phyloP scores from a whole-genome alignment of 1,140 invertebrate genomes.

The Limonius californicus region DNA sequence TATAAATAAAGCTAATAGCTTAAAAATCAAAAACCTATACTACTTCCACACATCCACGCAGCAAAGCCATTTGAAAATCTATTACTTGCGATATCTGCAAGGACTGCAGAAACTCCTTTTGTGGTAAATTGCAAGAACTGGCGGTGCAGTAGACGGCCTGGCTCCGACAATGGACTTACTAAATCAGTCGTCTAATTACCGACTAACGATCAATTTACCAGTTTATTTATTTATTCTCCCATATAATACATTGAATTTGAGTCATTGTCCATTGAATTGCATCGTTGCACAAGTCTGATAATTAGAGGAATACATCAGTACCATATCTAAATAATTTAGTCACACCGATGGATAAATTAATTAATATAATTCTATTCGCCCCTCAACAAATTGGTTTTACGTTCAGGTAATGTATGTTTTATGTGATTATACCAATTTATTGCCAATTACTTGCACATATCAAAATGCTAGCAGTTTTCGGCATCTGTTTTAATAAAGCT shows the following conservation, averaged over 20 bases:
- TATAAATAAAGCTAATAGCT: not conserved
- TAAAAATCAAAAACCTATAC: not conserved
- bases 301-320: not conserved
- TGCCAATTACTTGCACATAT: too few species aligned
- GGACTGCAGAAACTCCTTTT: constrained; percentile 26
- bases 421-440: too few species aligned
- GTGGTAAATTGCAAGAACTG: constrained; percentile 24
- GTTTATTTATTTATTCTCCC: constrained; percentile 29
- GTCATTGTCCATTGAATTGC: not conserved
- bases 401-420: too few species aligned
- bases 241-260: constrained; percentile 11
- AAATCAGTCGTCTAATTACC: constrained; percentile 35
- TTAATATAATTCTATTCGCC: too few species aligned
- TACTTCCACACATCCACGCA: not conserved
- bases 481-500: too few species aligned
- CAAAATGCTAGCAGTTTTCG: too few species aligned
- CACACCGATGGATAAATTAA: too few species aligned
- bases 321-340: too few species aligned
- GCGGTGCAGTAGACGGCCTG: constrained; percentile 31
- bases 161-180: constrained; percentile 35
- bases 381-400: too few species aligned
- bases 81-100: not conserved
- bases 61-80: not conserved
- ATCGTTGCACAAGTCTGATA: not conserved
- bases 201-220: constrained; percentile 27